phyloP scores from a whole-genome alignment of 2,797 vertebrate genomes.

The Geotrypetes seraphini region DNA sequence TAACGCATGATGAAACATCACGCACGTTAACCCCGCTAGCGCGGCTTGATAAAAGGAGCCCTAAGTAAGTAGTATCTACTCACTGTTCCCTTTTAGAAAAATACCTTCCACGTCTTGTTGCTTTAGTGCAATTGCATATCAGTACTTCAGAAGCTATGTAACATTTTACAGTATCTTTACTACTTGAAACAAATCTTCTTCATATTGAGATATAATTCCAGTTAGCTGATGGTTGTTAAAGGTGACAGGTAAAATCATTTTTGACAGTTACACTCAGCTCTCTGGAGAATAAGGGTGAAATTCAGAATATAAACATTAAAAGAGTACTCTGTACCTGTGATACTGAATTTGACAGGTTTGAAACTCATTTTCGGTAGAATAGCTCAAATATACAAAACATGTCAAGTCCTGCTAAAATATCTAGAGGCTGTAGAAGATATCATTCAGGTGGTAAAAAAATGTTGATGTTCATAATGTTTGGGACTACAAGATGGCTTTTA shows the following conservation, averaged over 20 bases:
- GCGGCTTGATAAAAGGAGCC: too few relatives aligned
- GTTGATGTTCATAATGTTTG: too few relatives aligned
- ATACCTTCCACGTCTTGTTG: too few relatives aligned
- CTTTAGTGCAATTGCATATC: too few relatives aligned
- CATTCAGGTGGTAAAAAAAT: conserved; percentile 1
- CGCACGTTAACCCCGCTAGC: too few relatives aligned
- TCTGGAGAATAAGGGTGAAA: conserved; percentile 25
- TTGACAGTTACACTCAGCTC: conserved; percentile 22
- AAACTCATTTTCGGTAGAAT: conserved; percentile 10
- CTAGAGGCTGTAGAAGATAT: neutral
- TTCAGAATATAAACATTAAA: conserved; percentile 25
- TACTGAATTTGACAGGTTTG: conserved; percentile 11
- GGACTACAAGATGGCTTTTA: too few relatives aligned
- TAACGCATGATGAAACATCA: too few relatives aligned
- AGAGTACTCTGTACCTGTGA: conserved; percentile 14
- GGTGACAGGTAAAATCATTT: conserved; percentile 34
- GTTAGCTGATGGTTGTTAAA: conserved; percentile 31
- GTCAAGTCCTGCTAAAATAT: conserved; percentile 10
- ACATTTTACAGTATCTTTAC: too few relatives aligned
- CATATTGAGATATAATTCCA: neutral
- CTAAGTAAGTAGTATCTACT: too few relatives aligned
- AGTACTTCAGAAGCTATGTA: too few relatives aligned
- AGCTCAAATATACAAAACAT: conserved; percentile 19
- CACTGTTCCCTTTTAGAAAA: too few relatives aligned
- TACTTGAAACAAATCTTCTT: conserved; percentile 10